A percentile compares a stretch with the other conserved stretches of the same genome.
Conservation (phyloP, 2,797 vertebrate genomes). For the Sebastes ruberrimus region DNA sequence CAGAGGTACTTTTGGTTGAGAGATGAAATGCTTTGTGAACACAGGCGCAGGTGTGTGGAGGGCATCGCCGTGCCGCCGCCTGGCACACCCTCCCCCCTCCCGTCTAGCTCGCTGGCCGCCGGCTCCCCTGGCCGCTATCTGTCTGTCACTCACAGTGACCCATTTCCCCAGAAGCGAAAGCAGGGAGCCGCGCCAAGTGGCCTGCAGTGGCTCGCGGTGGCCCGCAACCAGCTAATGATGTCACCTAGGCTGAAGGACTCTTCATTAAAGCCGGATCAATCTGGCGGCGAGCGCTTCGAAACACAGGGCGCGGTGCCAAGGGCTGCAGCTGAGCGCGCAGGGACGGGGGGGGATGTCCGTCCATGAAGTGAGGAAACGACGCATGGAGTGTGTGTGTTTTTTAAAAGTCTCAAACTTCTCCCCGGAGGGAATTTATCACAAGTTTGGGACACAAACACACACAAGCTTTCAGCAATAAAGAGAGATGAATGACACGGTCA, state of each 20-base stretch:
- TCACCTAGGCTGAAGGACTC: conserved; percentile 77
- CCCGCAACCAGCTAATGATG: conserved; percentile 74
- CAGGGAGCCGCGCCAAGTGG: conserved; percentile 42
- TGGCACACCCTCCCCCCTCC: not conserved
- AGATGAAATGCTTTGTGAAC: not conserved
- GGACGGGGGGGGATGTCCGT: no score
- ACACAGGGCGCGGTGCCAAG: conserved; percentile 44
- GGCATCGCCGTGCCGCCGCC: conserved; percentile 2
- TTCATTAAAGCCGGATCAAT: conserved; percentile 82
- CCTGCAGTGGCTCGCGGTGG: conserved; percentile 54
- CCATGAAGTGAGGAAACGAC: not conserved
- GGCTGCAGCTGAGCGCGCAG: conserved; percentile 33
- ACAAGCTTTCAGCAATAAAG: conserved; percentile 13
- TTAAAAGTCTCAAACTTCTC: conserved; percentile 14
- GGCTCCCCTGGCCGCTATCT: conserved; percentile 33
- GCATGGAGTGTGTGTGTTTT: not conserved
- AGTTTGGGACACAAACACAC: conserved; percentile 4
- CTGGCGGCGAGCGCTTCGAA: conserved; percentile 30
- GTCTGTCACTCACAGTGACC: conserved; percentile 65
- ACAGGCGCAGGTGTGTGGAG: conserved; percentile 36
- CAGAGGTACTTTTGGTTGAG: not conserved
- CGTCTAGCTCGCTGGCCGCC: conserved; percentile 14
- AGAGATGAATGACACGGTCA: conserved; percentile 61
- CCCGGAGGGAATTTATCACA: conserved; percentile 10
- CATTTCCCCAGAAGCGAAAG: conserved; percentile 52